phyloP scores from a whole-genome alignment of 2,888 invertebrate species.

The Galeruca laticollis region DNA sequence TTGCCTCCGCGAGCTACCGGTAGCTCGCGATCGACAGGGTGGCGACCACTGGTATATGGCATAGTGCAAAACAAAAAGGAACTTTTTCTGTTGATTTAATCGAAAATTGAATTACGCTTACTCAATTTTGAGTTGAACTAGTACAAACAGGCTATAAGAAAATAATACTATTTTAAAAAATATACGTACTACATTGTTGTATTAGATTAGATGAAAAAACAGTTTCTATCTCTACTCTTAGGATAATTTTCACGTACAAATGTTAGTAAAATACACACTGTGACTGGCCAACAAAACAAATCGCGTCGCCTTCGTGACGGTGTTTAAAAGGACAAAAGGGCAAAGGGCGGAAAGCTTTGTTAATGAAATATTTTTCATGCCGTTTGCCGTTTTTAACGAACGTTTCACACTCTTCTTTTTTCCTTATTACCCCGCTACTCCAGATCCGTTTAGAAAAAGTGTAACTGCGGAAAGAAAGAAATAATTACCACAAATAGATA shows the following conservation, averaged over 20 bases:
- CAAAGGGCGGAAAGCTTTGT: conserved; percentile 48
- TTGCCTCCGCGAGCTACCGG: too few relatives aligned
- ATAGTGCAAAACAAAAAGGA: too few relatives aligned
- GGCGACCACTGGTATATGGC: too few relatives aligned
- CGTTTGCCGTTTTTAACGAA: conserved; percentile 44
- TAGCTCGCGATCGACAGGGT: too few relatives aligned
- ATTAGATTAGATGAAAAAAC: too few relatives aligned
- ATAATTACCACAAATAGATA: conserved; percentile 30
- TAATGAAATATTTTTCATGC: conserved; percentile 44
- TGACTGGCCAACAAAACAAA: conserved; percentile 27
- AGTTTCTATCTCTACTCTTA: too few relatives aligned
- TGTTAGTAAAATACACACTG: conserved; percentile 17
- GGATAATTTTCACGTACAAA: conserved; percentile 3
- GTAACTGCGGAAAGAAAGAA: conserved; percentile 14
- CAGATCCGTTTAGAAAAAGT: conserved; percentile 11
- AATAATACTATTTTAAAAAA: too few relatives aligned
- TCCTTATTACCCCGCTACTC: conserved; percentile 14
- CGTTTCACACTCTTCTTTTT: conserved; percentile 26
- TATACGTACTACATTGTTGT: too few relatives aligned
- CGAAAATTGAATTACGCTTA: too few relatives aligned
- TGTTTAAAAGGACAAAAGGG: conserved; percentile 19
- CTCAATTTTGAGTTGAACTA: too few relatives aligned
- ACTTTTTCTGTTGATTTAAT: too few relatives aligned
- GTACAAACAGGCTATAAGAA: too few relatives aligned
- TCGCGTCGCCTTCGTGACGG: conserved; percentile 13